Conservation (phyloP, 2,113 vertebrate species). For the Microcebus murinus region DNA sequence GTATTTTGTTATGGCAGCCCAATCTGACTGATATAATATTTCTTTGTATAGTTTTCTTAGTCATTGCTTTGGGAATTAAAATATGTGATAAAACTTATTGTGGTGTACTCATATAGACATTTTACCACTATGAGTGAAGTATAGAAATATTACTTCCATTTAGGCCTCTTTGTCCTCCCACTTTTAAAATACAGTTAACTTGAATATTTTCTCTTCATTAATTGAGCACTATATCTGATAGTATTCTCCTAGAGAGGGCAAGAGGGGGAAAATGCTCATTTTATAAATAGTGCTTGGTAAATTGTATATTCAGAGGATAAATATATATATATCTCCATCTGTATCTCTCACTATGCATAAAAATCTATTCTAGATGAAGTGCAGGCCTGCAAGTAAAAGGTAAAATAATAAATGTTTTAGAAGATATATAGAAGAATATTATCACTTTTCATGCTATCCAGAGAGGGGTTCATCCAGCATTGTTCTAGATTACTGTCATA, state of each 20-base stretch:
- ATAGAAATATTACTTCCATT: neutral
- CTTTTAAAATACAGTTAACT: neutral
- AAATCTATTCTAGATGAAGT: neutral
- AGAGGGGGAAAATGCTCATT: neutral
- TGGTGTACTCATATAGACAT: neutral
- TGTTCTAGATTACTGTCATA: too few relatives aligned
- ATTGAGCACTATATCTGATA: neutral
- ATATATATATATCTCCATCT: neutral
- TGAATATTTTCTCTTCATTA: neutral
- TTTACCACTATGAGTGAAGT: neutral
- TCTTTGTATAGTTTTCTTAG: neutral
- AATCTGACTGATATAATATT: neutral
- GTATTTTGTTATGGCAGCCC: neutral
- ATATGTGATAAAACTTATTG: neutral
- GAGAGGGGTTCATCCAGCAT: too few relatives aligned
- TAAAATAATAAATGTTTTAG: neutral
- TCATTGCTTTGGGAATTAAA: neutral
- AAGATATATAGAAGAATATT: neutral
- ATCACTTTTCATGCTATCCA: neutral
- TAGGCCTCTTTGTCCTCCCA: neutral
- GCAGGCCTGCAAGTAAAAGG: neutral
- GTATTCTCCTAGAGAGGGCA: neutral
- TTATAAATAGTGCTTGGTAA: neutral
- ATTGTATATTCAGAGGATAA: neutral
- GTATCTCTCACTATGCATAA: neutral